Percentiles rank a stretch among this genome's conserved stretches.
Evolutionary conservation across 2,113 vertebrate genomes (phyloP).

Genomic region (Varanus salvator): DNA sequence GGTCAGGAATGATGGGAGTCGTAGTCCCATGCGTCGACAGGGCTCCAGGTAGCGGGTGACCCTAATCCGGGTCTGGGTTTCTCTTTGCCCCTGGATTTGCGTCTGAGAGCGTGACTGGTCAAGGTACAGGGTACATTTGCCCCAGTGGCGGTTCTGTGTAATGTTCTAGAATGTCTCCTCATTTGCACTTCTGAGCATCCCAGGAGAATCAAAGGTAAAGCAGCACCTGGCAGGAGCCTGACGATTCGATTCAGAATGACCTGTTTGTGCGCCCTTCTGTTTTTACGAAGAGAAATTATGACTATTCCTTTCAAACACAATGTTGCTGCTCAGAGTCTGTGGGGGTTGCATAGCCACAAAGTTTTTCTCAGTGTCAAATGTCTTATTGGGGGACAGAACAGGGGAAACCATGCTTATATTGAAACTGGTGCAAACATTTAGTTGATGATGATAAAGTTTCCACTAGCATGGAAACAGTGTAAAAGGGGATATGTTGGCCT

Average conservation of each 20-base stretch:
- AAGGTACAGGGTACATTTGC: background rate
- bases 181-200: background rate
- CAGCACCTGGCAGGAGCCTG: background rate
- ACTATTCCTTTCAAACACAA: background rate
- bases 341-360: background rate
- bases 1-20: too few relatives aligned
- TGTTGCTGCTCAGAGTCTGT: background rate
- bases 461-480: background rate
- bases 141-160: background rate
- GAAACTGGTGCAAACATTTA: background rate
- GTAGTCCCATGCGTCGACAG: too few relatives aligned
- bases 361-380: background rate
- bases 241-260: background rate
- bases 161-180: background rate
- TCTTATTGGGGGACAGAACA: background rate
- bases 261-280: background rate
- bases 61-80: background rate
- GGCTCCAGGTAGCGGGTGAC: too few relatives aligned
- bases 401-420: background rate
- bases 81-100: background rate
- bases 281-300: background rate
- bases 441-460: background rate
- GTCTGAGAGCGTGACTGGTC: background rate
- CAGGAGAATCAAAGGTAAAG: background rate
- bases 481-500: background rate